Percentiles rank a stretch among this genome's conserved stretches.
Evolutionary conservation across 2,797 vertebrate genomes (phyloP).

Genomic region (Sebastes jordani): DNA sequence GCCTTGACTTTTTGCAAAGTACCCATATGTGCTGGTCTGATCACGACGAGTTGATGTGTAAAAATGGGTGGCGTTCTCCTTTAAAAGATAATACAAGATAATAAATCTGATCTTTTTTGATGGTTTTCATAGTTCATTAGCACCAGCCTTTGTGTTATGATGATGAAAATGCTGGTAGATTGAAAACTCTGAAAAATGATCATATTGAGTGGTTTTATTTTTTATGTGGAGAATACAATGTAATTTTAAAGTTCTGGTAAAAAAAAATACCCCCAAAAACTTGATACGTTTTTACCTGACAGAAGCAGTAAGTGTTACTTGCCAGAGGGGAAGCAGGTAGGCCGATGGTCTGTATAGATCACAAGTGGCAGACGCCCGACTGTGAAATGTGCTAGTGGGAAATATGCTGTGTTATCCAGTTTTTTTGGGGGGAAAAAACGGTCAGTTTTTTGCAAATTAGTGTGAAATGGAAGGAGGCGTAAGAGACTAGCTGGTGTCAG

Average conservation of each 20-base stretch:
- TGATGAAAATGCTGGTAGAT: not conserved
- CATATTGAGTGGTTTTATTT: not conserved
- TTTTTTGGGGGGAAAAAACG: not conserved
- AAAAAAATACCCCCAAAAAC: not conserved
- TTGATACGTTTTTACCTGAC: not conserved
- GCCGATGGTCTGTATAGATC: constrained; percentile 4
- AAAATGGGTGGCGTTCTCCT: no score
- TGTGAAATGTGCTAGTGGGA: constrained; percentile 22
- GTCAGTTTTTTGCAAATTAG: not conserved
- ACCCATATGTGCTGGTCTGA: no score
- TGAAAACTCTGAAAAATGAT: not conserved
- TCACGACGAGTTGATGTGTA: no score
- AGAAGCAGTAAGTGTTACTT: constrained; percentile 1
- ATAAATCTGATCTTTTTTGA: no score
- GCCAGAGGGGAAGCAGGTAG: constrained; percentile 13
- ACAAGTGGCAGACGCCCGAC: constrained; percentile 21
- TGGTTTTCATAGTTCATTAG: not conserved
- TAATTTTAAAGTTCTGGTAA: constrained; percentile 5
- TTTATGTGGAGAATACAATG: not conserved
- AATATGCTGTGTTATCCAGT: not conserved
- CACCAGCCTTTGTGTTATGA: not conserved
- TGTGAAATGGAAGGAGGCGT: constrained; percentile 15
- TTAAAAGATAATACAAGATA: no score
- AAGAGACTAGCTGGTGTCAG: not conserved
- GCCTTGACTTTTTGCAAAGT: no score